Evolutionary conservation across 2,888 invertebrate genomes (phyloP).

Genomic region (Tridacna crocea): DNA sequence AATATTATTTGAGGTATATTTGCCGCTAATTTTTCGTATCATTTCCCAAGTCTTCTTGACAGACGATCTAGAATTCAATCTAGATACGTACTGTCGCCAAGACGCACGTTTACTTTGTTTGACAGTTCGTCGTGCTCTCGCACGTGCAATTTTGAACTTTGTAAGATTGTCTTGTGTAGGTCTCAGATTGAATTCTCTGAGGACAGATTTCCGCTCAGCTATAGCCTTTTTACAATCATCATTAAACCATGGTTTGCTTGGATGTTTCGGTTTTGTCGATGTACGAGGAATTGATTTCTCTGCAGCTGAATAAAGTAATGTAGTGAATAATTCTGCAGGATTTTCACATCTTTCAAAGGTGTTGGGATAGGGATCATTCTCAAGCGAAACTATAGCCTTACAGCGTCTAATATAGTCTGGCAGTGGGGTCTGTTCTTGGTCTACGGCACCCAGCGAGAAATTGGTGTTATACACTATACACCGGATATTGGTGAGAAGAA

Average conservation of each 20-base stretch:
- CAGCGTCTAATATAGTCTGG: slow-evolving; percentile 4
- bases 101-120: slow-evolving; percentile 1
- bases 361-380: slow-evolving; percentile 2
- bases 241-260: slow-evolving; percentile 3
- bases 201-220: background rate
- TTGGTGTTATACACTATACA: slow-evolving; percentile 18
- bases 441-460: slow-evolving; percentile 13
- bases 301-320: slow-evolving; percentile 1
- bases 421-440: background rate
- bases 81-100: slow-evolving; percentile 3
- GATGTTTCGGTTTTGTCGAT: background rate
- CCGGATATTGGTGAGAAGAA: slow-evolving; percentile 34
- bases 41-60: slow-evolving; percentile 12
- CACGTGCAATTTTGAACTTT: background rate
- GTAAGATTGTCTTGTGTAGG: background rate
- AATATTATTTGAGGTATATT: background rate
- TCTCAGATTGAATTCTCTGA: background rate
- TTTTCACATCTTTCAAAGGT: background rate
- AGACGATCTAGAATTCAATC: background rate
- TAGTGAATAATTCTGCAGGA: background rate
- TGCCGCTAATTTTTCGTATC: background rate
- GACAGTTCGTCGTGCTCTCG: background rate
- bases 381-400: slow-evolving; percentile 16
- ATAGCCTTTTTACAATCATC: slow-evolving; percentile 3
- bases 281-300: background rate